Base-by-base conservation (phyloP, 2,888 invertebrate species). In the Lepas anatifera region DNA sequence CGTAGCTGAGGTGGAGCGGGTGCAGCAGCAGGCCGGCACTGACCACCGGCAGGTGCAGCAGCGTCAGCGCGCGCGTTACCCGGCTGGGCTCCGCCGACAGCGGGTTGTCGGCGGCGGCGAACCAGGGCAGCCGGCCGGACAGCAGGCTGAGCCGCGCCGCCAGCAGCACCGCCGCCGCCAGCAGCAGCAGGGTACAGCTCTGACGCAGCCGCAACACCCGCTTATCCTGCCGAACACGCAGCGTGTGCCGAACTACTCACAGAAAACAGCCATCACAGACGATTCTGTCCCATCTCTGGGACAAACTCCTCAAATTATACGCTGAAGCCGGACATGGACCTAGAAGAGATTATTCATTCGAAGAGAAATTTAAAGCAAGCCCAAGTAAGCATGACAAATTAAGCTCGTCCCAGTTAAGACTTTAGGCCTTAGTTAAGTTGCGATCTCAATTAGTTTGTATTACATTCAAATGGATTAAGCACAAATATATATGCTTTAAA, bases 91-190 rank as follows among this genome's bases (percentile, higher is more conserved):
- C 89, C 78, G 92, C 87, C 25, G 96, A 90, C 46, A 95, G 89
- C 1, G 97, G 97, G 83, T 97, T 98, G 84, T 97, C 97, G 8
- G 95, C 94, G 52, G 90, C 88, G 67, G 96, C 92, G 80, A 97
- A 97, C 74, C 89, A 86, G 6, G 90, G 90, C 48, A 73, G 73
- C 70, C 70, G 71, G 74, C 77, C 78, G 52, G 83, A 84, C 76
- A 92, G 90, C 73, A 92, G 84, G 76, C 89, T 87, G 72, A 95
- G 82, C 64, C 96, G 86, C 78, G 89, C 87, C 74, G 87, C 85
- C 43, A 92, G 82, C 73, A 93, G 84, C 22, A 87, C 84, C 32
- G 86, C 81, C 11, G 25, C n/a, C 4, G 39, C 37, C 25, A 39
- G n/a, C 37, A 25, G 7, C 37, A 64, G 10, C 25, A 64, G 37